A percentile compares a stretch with the other conserved stretches of the same genome.
Conservation (phyloP, 2,888 invertebrate genomes). For the Mechanitis mazaeus region DNA sequence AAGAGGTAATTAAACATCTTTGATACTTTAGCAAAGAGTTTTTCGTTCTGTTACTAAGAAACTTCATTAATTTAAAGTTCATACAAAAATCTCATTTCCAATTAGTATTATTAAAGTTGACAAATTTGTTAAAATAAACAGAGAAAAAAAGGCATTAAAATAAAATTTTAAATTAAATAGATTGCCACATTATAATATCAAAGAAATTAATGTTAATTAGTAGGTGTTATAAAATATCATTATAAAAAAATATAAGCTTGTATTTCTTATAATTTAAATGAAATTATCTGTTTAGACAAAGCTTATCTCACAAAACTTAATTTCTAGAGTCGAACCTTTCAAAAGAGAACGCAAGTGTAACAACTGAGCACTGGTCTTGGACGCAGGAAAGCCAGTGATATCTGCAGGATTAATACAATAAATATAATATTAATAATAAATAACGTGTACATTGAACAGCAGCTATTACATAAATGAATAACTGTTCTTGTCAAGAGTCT, state of each 20-base stretch:
- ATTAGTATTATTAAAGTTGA: not conserved
- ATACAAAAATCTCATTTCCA: not conserved
- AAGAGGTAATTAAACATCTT: slow-evolving; percentile 1
- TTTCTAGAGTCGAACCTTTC: slow-evolving; percentile 55
- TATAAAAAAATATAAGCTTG: too few relatives aligned
- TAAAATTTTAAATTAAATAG: too few relatives aligned
- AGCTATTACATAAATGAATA: too few relatives aligned
- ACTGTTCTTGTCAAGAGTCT: not conserved
- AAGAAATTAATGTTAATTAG: too few relatives aligned
- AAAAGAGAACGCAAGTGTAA: slow-evolving; percentile 67
- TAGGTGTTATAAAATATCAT: too few relatives aligned
- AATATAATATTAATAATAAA: slow-evolving; percentile 3
- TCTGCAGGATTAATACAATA: slow-evolving; percentile 47
- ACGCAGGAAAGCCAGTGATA: slow-evolving; percentile 65
- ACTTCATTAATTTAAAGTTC: not conserved
- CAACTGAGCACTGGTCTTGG: slow-evolving; percentile 58
- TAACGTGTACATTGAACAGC: not conserved
- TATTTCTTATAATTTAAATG: too few relatives aligned
- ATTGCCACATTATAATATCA: too few relatives aligned
- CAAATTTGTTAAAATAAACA: not conserved
- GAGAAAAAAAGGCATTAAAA: too few relatives aligned
- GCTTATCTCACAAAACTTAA: too few relatives aligned
- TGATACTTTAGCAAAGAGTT: not conserved
- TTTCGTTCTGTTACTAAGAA: not conserved
- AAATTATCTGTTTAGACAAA: too few relatives aligned